phyloP scores from a whole-genome alignment of 2,888 invertebrate genomes.

The Clitarchus hookeri region DNA sequence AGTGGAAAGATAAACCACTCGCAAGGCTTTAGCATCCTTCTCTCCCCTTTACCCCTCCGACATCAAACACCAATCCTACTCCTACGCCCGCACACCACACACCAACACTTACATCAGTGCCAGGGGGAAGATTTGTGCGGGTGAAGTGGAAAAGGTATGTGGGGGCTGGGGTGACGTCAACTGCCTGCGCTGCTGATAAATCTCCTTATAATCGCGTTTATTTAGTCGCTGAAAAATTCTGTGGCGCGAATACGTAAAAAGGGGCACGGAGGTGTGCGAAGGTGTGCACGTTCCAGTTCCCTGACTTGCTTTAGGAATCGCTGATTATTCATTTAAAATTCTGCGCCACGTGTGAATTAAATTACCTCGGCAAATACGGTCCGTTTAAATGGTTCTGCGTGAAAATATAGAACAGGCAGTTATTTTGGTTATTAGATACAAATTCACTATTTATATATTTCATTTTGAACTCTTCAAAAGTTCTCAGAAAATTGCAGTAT shows the following conservation, averaged over 20 bases:
- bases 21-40: conserved; percentile 19
- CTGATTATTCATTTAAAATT: background rate
- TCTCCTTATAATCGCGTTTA: conserved; percentile 14
- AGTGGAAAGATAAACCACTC: conserved; percentile 27
- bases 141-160: background rate
- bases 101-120: background rate
- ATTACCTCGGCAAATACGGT: background rate
- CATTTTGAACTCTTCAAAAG: too few species aligned
- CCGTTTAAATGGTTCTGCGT: background rate
- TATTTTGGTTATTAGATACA: too few species aligned
- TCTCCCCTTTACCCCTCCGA: background rate
- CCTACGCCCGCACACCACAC: background rate
- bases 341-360: background rate
- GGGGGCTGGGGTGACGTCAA: background rate
- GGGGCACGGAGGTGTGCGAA: background rate
- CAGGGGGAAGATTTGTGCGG: background rate
- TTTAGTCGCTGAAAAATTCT: background rate
- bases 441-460: too few species aligned
- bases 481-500: too few species aligned
- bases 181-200: background rate
- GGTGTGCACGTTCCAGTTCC: background rate
- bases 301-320: background rate
- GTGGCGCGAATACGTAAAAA: background rate
- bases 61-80: background rate
- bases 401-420: too few species aligned